Conservation (phyloP, 1,140 invertebrate genomes). For the Charaxes varanes region DNA sequence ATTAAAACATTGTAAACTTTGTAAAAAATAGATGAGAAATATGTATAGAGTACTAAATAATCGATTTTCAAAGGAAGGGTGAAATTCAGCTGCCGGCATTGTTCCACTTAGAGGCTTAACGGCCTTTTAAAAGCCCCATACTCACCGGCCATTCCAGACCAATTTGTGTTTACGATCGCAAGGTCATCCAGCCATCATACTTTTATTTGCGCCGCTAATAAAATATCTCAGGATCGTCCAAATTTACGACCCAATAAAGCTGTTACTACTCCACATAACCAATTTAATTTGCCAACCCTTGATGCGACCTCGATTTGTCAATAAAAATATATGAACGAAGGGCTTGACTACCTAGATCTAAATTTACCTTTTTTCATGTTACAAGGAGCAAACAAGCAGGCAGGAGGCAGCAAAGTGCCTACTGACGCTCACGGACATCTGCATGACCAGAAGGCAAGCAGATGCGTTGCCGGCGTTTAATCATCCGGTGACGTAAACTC, state of each 20-base stretch:
- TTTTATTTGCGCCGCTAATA: constrained; percentile 44
- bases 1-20: too few species aligned
- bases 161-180: constrained; percentile 34
- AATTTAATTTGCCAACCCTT: constrained; percentile 43
- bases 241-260: constrained; percentile 49
- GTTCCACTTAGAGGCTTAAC: constrained; percentile 8
- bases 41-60: too few species aligned
- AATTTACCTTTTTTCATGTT: too few species aligned
- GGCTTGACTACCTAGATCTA: too few species aligned
- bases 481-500: too few species aligned
- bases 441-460: too few species aligned
- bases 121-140: constrained; percentile 2
- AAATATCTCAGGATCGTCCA: constrained; percentile 35
- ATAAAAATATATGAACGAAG: too few species aligned
- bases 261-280: constrained; percentile 48
- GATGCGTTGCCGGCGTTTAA: too few species aligned
- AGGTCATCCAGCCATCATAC: constrained; percentile 26
- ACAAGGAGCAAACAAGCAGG: too few species aligned
- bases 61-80: neutral
- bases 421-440: too few species aligned
- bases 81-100: neutral
- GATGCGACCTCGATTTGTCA: constrained; percentile 37
- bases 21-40: too few species aligned
- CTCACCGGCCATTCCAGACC: constrained; percentile 18
- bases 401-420: too few species aligned